A percentile compares a stretch with the other conserved stretches of the same genome.
These are phyloP conservation scores for Eucidaris tribuloides DNA, from an alignment of 35 echinoderm and acorn worm genomes.

Conservation along the genomic window DNA sequence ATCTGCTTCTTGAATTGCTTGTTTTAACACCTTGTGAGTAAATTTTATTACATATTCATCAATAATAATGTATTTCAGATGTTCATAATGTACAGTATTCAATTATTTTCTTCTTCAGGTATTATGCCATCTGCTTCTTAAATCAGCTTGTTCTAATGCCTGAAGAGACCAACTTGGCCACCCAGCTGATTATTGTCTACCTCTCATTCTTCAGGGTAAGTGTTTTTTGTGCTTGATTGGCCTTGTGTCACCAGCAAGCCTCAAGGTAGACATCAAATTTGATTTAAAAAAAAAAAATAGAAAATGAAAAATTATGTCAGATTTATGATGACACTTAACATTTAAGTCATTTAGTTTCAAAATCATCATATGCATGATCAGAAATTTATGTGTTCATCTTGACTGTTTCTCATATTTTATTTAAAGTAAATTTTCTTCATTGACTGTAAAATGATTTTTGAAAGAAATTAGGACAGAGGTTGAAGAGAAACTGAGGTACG, in stretches of 20 bases:
- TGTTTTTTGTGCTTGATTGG: not conserved
- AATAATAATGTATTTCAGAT: no score
- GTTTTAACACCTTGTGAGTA: no score
- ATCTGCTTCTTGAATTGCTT: no score
- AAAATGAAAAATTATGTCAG: no score
- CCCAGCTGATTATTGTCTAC: slow-evolving; percentile 90
- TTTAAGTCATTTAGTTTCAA: not conserved
- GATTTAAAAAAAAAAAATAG: not conserved
- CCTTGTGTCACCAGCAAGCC: not conserved
- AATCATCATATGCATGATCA: no score
- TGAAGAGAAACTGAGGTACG: no score
- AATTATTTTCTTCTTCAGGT: slow-evolving; percentile 38
- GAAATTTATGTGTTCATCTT: no score
- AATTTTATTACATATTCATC: no score
- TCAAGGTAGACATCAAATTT: not conserved
- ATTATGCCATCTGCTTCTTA: slow-evolving; percentile 91
- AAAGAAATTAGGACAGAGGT: no score
- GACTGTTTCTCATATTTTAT: no score
- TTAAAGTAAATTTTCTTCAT: no score
- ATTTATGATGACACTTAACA: not conserved
- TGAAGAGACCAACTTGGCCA: slow-evolving; percentile 64
- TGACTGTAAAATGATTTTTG: no score
- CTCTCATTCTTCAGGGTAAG: slow-evolving; percentile 95
- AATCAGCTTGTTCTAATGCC: slow-evolving; percentile 80
- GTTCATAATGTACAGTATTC: not conserved